Base-by-base conservation (phyloP, 2,888 invertebrate species). In the Agrotis clavis region DNA sequence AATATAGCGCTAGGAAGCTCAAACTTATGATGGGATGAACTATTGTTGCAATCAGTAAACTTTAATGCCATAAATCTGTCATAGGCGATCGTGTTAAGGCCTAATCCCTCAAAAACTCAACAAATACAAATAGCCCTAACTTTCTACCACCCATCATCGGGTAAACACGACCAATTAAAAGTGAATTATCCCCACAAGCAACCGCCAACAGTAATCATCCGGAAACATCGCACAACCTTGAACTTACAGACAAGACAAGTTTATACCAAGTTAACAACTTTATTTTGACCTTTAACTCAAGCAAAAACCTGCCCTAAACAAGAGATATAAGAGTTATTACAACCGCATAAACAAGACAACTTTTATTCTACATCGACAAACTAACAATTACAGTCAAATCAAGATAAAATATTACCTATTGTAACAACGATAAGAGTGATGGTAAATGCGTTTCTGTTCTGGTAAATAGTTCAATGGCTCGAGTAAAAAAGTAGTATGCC, bases 181-280 rank as follows among this genome's bases (percentile, higher is more conserved):
- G 83, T 79, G 65, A 81, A 79, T 83, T 83, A 83, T 41, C 60
- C 71, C 50, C 70, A 50, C 77, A 14, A 67, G 68, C 64, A 72
- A 81, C 82, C 69, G 77, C 85, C 62, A 84, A 73, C 86, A 85
- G 86, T 86, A 86, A 84, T 82, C 84, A 83, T 83, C 72, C 84
- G 87, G 89, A 86, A 86, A 85, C 82, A 74, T 56, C 75, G 81
- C 80, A 75, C 79, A 88, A 88, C 90, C 92, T 92, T 92, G 92
- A 92, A 92, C 92, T 91, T 91, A 77, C 59, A 81, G 48, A 74
- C 78, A 81, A 86, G 74, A 83, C 83, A 83, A 85, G 86, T 83
- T 86, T 74, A 84, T 82, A 35, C 56, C 60, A 70, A 67, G n/a
- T 50, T 50, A 21, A 74, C 71, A 83, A 85, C 77, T 77, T 85